Percentiles rank a stretch among this genome's conserved stretches.
These are phyloP conservation scores for Triops cancriformis DNA, from an alignment of 1,140 invertebrate genomes.

Conservation along the genomic window DNA sequence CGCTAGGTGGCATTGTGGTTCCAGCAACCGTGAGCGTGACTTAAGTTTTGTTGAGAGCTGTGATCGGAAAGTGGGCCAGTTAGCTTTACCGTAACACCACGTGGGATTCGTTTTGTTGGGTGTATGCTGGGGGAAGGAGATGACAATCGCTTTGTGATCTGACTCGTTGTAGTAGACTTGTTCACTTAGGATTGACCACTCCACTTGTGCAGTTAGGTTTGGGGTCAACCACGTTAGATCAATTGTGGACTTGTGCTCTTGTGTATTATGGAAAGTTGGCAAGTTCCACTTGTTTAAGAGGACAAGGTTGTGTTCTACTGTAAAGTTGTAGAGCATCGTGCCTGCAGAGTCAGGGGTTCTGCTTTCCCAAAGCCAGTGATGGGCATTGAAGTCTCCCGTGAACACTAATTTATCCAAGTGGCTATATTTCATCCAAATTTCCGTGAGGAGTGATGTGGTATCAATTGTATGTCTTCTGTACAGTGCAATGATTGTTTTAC, in stretches of 20 bases:
- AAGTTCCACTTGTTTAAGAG: not conserved
- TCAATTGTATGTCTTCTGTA: no score
- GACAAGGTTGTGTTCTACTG: not conserved
- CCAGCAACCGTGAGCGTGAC: not conserved
- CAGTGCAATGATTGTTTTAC: not conserved
- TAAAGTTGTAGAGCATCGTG: not conserved
- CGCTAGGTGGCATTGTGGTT: no score
- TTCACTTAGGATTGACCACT: no score
- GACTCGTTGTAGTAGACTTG: not conserved
- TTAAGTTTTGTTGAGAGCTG: not conserved
- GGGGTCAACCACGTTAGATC: no score
- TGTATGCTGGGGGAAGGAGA: not conserved
- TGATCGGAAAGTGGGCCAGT: not conserved
- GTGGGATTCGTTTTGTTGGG: not conserved
- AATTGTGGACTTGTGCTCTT: no score
- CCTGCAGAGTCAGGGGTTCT: not conserved
- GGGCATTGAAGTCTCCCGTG: slow-evolving; percentile 17
- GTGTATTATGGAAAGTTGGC: no score
- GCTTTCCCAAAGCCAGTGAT: not conserved
- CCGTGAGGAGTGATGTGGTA: no score
- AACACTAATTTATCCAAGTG: not conserved
- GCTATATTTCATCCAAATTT: no score
- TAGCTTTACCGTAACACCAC: not conserved
- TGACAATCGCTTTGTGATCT: not conserved
- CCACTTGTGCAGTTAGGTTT: no score